phyloP scores from a whole-genome alignment of 2,888 invertebrate species.

The Nomada ruficornis region DNA sequence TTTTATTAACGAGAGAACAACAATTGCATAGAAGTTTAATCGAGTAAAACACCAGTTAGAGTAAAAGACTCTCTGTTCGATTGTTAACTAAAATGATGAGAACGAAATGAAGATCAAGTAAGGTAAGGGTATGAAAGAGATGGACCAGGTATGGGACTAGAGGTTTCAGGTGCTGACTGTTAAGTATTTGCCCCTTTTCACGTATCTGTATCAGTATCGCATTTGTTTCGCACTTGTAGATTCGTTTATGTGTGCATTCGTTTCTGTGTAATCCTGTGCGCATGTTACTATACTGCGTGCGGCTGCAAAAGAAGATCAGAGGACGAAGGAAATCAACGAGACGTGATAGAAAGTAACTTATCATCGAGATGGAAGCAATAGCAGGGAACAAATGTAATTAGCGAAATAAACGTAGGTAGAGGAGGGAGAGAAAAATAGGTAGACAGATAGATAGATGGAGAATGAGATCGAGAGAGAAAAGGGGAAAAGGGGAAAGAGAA shows the following conservation, averaged over 20 bases:
- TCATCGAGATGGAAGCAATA: neutral
- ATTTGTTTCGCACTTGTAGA: neutral
- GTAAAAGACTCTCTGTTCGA: conserved; percentile 65
- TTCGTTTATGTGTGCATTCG: neutral
- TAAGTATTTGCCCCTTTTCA: conserved; percentile 6
- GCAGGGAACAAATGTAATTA: neutral
- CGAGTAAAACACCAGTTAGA: conserved; percentile 74
- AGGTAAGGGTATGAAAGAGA: conserved; percentile 27
- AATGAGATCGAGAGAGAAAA: conserved; percentile 5
- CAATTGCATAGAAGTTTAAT: conserved; percentile 75
- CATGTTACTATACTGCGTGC: conserved; percentile 10
- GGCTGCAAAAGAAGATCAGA: conserved; percentile 2
- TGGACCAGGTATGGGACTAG: conserved; percentile 8
- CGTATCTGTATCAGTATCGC: neutral
- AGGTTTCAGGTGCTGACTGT: neutral
- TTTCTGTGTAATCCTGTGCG: conserved; percentile 16
- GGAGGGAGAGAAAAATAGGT: neutral
- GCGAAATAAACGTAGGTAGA: neutral
- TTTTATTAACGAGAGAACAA: conserved; percentile 75
- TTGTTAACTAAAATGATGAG: conserved; percentile 59
- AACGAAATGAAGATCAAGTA: conserved; percentile 48
- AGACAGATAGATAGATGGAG: neutral
- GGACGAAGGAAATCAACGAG: neutral
- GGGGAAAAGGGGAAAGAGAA: neutral
- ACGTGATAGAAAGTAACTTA: neutral